phyloP scores from a whole-genome alignment of 1,140 invertebrate species.

The Ladona fulva region DNA sequence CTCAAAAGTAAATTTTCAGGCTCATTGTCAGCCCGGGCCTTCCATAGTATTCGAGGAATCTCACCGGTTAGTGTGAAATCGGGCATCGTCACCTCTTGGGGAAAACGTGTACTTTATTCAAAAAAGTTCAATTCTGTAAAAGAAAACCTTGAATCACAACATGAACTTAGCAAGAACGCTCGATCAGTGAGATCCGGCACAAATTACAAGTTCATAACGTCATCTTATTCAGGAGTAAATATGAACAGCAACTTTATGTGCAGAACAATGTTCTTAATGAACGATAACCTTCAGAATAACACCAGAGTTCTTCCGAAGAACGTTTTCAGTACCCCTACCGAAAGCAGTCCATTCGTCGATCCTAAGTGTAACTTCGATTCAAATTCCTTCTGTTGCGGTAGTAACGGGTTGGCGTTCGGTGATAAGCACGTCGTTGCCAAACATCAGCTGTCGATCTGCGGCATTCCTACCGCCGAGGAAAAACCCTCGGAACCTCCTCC shows the following conservation, averaged over 20 bases:
- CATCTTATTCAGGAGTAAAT: neutral
- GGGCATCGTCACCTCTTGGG: too few relatives aligned
- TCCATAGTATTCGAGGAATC: neutral
- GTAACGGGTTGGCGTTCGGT: slow-evolving; percentile 18
- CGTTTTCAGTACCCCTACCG: slow-evolving; percentile 15
- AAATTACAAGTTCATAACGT: neutral
- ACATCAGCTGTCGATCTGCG: slow-evolving; percentile 54
- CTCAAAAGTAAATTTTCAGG: neutral
- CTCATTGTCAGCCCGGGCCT: neutral
- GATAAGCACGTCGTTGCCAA: slow-evolving; percentile 27
- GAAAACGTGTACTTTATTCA: too few relatives aligned
- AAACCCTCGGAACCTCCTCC: neutral
- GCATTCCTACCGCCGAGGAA: slow-evolving; percentile 52
- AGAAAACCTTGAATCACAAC: neutral
- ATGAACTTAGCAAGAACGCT: neutral
- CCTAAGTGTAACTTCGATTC: slow-evolving; percentile 23
- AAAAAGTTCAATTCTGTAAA: too few relatives aligned
- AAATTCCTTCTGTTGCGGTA: slow-evolving; percentile 20
- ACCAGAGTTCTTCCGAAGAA: slow-evolving; percentile 14
- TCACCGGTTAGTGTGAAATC: neutral
- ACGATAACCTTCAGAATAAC: slow-evolving; percentile 22
- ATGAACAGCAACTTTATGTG: slow-evolving; percentile 23
- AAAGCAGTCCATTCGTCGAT: slow-evolving; percentile 19
- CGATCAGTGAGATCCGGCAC: neutral
- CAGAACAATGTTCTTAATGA: slow-evolving; percentile 23